phyloP scores from a whole-genome alignment of 2,113 vertebrate genomes.

The Urocitellus parryii region DNA sequence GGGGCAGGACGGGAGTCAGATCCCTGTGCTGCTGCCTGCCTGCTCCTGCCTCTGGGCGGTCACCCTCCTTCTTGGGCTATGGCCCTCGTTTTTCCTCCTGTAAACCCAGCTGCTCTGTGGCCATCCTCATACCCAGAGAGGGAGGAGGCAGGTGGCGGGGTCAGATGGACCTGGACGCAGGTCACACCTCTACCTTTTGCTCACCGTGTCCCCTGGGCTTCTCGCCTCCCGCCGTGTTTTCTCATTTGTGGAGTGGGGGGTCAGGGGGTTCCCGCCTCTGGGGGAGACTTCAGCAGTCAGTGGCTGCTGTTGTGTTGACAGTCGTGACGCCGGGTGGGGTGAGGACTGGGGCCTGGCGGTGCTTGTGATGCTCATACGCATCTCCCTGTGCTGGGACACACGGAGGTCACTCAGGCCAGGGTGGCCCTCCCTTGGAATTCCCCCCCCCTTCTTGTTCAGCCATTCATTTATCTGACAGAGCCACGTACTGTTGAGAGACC shows the following conservation, averaged over 20 bases:
- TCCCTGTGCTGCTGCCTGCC: rapidly evolving
- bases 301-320: neutral
- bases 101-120: neutral
- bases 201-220: neutral
- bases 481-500: neutral
- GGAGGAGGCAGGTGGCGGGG: neutral
- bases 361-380: neutral
- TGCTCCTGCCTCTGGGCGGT: neutral
- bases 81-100: neutral
- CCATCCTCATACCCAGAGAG: neutral
- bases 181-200: neutral
- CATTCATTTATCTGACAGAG: neutral
- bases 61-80: neutral
- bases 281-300: neutral
- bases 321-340: neutral
- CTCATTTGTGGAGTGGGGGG: neutral
- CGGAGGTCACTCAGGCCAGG: neutral
- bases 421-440: neutral
- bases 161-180: neutral
- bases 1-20: neutral
- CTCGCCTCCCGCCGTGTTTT: neutral
- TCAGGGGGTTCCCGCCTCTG: neutral
- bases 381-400: rapidly evolving
- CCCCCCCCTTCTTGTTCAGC: neutral
- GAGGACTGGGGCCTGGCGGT: neutral